A percentile compares a stretch with the other conserved stretches of the same genome.
These are phyloP conservation scores for Gobius niger DNA, from an alignment of 2,113 vertebrate species.

Conservation along the genomic window DNA sequence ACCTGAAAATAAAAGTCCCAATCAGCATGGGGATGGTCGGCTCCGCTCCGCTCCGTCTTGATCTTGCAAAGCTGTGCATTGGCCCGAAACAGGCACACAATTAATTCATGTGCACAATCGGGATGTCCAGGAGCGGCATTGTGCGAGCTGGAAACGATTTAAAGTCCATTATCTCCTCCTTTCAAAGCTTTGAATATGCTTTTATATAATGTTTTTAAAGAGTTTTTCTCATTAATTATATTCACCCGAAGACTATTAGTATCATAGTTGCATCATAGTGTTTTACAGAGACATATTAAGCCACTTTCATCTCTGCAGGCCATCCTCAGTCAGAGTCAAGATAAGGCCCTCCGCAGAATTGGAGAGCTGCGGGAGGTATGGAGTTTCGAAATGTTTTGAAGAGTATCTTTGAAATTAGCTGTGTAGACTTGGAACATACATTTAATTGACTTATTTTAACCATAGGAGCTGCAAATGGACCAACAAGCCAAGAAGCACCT, in stretches of 20 bases:
- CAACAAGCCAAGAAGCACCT: constrained; percentile 97
- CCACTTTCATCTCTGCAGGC: constrained; percentile 69
- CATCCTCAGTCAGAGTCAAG: constrained; percentile 95
- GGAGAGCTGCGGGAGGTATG: constrained; percentile 91
- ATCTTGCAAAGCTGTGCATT: too few relatives aligned
- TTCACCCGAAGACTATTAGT: too few relatives aligned
- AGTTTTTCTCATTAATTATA: not conserved
- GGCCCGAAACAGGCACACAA: too few relatives aligned
- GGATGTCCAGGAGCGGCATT: too few relatives aligned
- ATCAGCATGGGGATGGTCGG: too few relatives aligned
- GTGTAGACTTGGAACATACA: not conserved
- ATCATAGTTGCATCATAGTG: not conserved
- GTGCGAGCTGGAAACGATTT: not conserved
- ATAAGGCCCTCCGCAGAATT: constrained; percentile 94
- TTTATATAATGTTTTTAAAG: not conserved
- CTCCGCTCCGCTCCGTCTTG: too few relatives aligned
- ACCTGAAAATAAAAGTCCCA: too few relatives aligned
- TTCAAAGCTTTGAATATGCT: not conserved
- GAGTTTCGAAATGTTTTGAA: not conserved
- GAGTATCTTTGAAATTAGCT: not conserved
- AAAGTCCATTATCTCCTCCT: not conserved
- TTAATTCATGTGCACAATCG: too few relatives aligned
- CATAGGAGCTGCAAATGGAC: constrained; percentile 96
- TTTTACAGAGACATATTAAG: not conserved
- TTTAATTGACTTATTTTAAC: constrained; percentile 5